A percentile compares a stretch with the other conserved stretches of the same genome.
These are phyloP conservation scores for Plotosus lineatus DNA, from an alignment of 2,113 vertebrate genomes.

Conservation along the genomic window DNA sequence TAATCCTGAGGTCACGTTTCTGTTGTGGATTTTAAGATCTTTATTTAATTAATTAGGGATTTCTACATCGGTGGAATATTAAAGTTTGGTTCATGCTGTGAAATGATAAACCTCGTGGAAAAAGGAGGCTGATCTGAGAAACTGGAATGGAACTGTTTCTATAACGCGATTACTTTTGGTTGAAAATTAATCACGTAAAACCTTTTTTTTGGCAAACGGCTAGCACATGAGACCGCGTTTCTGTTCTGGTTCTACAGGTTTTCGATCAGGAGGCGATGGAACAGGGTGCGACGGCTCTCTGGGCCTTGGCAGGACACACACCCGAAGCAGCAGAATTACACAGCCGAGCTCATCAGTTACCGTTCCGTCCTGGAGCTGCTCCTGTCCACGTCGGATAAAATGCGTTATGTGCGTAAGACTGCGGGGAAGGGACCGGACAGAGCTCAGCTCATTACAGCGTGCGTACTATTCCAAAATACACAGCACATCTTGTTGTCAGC, in stretches of 20 bases:
- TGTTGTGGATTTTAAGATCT: neutral
- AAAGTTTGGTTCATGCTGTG: neutral
- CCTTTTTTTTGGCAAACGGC: neutral
- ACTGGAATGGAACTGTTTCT: neutral
- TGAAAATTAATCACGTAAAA: neutral
- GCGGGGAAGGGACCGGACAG: neutral
- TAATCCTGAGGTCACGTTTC: neutral
- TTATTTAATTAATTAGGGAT: neutral
- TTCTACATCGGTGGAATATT: neutral
- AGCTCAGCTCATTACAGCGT: conserved; percentile 9
- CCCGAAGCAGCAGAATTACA: conserved; percentile 72
- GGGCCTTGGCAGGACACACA: conserved; percentile 75
- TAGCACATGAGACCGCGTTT: neutral
- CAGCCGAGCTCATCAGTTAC: conserved; percentile 77
- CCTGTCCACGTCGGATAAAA: conserved; percentile 75
- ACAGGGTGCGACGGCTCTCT: conserved; percentile 73
- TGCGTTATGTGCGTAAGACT: conserved; percentile 77
- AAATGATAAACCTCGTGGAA: neutral
- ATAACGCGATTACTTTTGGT: neutral
- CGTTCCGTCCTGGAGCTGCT: conserved; percentile 77
- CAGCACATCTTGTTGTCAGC: conserved; percentile 15
- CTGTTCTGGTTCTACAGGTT: conserved; percentile 60
- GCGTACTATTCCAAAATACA: conserved; percentile 29
- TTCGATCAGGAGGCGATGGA: conserved; percentile 74
- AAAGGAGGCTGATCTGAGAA: neutral